Evolutionary conservation across 2,113 vertebrate species (phyloP).

Genomic region (Indicator indicator): DNA sequence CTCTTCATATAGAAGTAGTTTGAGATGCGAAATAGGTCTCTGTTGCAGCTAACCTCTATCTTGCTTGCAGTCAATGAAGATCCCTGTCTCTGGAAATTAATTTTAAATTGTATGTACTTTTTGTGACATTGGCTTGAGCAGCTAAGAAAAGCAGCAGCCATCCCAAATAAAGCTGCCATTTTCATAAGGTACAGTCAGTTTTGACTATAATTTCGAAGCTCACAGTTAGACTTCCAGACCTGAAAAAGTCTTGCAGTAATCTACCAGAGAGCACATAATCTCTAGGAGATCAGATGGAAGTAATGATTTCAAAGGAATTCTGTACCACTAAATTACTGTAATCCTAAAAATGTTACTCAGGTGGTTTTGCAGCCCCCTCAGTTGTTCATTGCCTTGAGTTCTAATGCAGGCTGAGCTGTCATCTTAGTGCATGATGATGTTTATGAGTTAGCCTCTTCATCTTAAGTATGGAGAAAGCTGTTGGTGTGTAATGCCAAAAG

Average conservation of each 20-base stretch:
- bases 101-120: background rate
- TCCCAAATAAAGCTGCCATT: background rate
- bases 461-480: background rate
- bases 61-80: background rate
- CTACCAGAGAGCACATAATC: background rate
- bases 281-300: background rate
- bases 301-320: background rate
- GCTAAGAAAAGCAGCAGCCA: background rate
- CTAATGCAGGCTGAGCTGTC: background rate
- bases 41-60: background rate
- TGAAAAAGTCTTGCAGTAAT: background rate
- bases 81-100: background rate
- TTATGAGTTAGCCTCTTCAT: background rate
- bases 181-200: background rate
- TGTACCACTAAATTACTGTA: background rate
- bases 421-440: background rate
- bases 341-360: background rate
- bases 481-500: background rate
- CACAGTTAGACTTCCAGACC: background rate
- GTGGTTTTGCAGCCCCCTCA: conserved; percentile 5
- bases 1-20: background rate
- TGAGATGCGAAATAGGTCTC: background rate
- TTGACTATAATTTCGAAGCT: background rate
- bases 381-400: background rate
- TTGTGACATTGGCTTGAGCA: background rate